Evolutionary conservation across 2,113 vertebrate genomes (phyloP).

Genomic region (Tricholaema leucomelas): DNA sequence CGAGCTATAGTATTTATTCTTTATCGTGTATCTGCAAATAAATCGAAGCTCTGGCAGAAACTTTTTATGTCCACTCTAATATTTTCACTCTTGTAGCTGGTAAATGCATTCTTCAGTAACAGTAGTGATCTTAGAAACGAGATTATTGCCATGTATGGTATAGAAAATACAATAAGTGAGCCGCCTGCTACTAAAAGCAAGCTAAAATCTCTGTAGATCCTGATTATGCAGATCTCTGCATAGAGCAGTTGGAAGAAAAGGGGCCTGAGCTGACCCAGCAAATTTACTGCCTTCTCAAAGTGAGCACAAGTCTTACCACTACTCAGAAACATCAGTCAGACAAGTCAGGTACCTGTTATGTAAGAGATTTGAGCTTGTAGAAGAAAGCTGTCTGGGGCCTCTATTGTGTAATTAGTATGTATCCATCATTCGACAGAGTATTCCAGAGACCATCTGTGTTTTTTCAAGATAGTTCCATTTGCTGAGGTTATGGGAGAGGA

Average conservation of each 20-base stretch:
- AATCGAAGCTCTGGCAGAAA: background rate
- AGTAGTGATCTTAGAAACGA: accelerated
- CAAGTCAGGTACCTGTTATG: background rate
- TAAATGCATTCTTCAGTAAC: accelerated
- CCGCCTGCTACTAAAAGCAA: background rate
- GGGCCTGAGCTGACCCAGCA: background rate
- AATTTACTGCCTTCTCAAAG: background rate
- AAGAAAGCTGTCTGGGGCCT: background rate
- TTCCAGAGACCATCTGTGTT: background rate
- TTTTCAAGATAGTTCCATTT: conserved; percentile 38
- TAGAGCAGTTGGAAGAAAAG: accelerated
- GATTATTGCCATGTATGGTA: background rate
- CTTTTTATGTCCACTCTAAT: background rate
- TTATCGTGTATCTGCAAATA: background rate
- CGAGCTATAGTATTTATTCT: accelerated
- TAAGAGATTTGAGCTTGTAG: background rate
- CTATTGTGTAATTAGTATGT: background rate
- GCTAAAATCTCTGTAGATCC: accelerated
- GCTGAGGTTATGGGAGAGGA: conserved; percentile 74
- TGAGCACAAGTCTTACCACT: background rate
- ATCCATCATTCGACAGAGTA: conserved; percentile 16
- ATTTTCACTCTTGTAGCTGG: background rate
- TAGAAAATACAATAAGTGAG: accelerated
- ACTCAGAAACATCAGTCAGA: background rate
- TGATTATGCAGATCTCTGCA: background rate